Base-by-base conservation (phyloP, 2,113 vertebrate species). In the Clupea harengus region DNA sequence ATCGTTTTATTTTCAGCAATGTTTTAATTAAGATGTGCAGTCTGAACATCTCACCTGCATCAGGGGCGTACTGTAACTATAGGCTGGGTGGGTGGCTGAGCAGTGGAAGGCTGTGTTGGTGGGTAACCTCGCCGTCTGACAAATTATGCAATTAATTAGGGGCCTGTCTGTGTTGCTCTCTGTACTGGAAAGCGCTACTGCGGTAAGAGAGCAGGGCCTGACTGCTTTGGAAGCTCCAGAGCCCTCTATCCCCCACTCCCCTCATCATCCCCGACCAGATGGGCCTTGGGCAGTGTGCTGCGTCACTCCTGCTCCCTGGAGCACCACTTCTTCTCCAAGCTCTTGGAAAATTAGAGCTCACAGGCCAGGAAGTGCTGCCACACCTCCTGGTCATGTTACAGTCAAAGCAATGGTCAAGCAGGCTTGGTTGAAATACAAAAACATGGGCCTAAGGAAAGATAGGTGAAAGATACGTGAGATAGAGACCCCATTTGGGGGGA, bases 121-220 rank as follows among this genome's bases (percentile, higher is more conserved):
- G 54, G 54, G 18, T 60, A 39, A 39, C 28, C 72, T 78, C 72
- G 32, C 72, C 85, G 81, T 54, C 84, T 84, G 90, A 89, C 91
- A 92, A 78, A 78, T 78, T 86, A 86, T 72, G 25, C 85, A 89
- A 86, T 90, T 89, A 93, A 94, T 92, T 89, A 91, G 89, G 82
- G 83, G 32, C 67, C 82, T 87, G 80, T 89, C 86, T 90, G 89
- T 89, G 25, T 39, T 39, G 86, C 83, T 91, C 91, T 90, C 84
- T 83, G 90, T 85, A 88, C 88, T 81, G 80, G 84, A 72, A 75
- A 39, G 72, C 52, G 39, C 78, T 86, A 86, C 88, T 67, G 88
- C 89, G 85, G 47, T 17, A 32, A 39, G 72, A 32, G 72, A 17
- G 32, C 72, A 39, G 13, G 72, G 28, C 72, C 72, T 13, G 10